Base-by-base conservation (phyloP, 1,140 invertebrate species). In the Zaprionus gabonicus region DNA sequence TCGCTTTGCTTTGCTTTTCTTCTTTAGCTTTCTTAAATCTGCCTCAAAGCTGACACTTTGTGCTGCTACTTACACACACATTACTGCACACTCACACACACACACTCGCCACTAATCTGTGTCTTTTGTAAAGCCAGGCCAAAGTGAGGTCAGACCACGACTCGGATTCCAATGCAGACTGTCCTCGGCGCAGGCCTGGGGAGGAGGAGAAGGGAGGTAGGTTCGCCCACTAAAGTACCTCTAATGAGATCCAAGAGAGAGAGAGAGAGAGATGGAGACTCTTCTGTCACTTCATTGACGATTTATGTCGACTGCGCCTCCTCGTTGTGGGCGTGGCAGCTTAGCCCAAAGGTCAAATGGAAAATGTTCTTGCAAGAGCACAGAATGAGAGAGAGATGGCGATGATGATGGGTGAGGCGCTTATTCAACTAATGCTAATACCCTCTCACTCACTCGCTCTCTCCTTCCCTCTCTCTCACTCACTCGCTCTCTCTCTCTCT, bases 41-140 rank as follows among this genome's bases (percentile, higher is more conserved):
- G 81, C 81, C 77, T 88, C 81, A 88, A 90, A 90, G 84, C 84
- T 88, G 84, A 88, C 84, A 88, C 85, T 87, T 87, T 84, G 85
- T 84, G 80, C 75, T 81, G 73, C 84, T 78, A 87, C 83, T 80
- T 78, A 88, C 84, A 87, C 80, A 82, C 83, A 86, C 82, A 82
- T 82, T 76, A 67, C 78, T 76, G 64, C 65, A 36, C 66, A 66
- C 80, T 71, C 71, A 20, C 67, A 63, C 80, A 70, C 17, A 55
- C 56, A 66, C 20, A 75, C 83, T 78, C 81, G 81, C 84, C 81
- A 88, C 84, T 90, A 88, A 88, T 88, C 84, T 90, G 84, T 81
- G 85, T 88, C 85, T 88, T 81, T 86, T 86, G 80, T 81, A 79
- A 87, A 87, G 85, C 85, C 81, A 88, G 78, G 84, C 88, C 73